A percentile compares a stretch with the other conserved stretches of the same genome.
phyloP scores from a whole-genome alignment of 2,113 vertebrate species.

The Prunella himalayana region DNA sequence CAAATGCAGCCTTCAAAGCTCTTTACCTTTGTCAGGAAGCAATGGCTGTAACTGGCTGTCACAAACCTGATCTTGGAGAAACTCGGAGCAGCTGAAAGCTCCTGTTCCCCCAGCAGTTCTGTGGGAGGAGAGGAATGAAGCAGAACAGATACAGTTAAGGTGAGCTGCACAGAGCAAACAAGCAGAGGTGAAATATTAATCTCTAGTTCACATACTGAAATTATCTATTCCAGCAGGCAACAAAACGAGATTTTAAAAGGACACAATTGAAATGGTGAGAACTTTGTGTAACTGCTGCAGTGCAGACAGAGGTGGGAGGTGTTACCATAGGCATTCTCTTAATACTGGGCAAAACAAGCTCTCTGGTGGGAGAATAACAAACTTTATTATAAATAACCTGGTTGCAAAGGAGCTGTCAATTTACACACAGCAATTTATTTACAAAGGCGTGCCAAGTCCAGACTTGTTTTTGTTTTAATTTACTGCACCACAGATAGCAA shows the following conservation, averaged over 20 bases:
- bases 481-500: slow-evolving; percentile 45
- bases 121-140: slow-evolving; percentile 13
- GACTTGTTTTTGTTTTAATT: slow-evolving; percentile 51
- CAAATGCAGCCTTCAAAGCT: neutral
- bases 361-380: slow-evolving; percentile 3
- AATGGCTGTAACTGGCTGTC: accelerated
- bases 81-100: neutral
- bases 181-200: neutral
- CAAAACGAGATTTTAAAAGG: neutral
- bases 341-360: neutral
- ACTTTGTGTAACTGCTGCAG: neutral
- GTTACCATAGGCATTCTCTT: neutral
- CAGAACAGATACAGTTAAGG: neutral
- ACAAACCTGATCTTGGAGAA: neutral
- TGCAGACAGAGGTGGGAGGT: neutral
- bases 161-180: neutral
- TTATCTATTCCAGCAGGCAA: neutral
- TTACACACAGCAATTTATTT: slow-evolving; percentile 26
- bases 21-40: neutral
- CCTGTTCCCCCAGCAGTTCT: neutral
- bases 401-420: slow-evolving; percentile 21
- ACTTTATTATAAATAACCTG: slow-evolving; percentile 30
- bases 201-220: neutral
- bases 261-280: neutral
- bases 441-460: slow-evolving; percentile 21